phyloP scores from a whole-genome alignment of 2,113 vertebrate species.

The Elachura formosa region DNA sequence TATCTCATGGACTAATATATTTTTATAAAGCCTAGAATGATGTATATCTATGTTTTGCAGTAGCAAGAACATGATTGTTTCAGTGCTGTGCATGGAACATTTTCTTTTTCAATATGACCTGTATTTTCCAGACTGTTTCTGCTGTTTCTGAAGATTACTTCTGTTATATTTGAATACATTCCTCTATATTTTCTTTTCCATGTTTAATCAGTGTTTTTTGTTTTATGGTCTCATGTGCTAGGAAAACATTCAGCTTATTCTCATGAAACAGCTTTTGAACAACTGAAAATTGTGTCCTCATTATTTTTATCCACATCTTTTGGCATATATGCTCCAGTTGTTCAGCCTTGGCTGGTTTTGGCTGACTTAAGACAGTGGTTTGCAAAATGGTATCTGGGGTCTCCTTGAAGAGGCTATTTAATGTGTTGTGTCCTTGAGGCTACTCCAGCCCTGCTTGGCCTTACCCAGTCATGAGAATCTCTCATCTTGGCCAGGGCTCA shows the following conservation, averaged over 20 bases:
- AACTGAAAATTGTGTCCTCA: neutral
- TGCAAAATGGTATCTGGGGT: neutral
- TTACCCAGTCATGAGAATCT: neutral
- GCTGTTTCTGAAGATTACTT: neutral
- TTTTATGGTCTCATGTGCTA: neutral
- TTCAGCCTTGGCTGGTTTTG: neutral
- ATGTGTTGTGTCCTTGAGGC: fast-evolving
- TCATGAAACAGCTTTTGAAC: neutral
- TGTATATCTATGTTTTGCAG: neutral
- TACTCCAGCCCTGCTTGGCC: neutral
- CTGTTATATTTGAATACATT: neutral
- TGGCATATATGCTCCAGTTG: fast-evolving
- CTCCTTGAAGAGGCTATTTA: neutral
- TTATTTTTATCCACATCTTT: neutral
- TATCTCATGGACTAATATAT: neutral
- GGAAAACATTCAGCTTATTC: neutral
- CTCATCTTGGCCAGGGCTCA: too few species aligned
- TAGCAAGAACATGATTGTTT: fast-evolving
- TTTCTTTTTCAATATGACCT: neutral
- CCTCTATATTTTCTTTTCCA: neutral
- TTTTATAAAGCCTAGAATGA: neutral
- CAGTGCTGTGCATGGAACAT: neutral
- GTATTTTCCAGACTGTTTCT: neutral
- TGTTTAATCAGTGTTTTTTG: neutral
- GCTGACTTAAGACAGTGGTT: neutral